Conservation (phyloP, 2,888 invertebrate species). For the Andrena flavipes region DNA sequence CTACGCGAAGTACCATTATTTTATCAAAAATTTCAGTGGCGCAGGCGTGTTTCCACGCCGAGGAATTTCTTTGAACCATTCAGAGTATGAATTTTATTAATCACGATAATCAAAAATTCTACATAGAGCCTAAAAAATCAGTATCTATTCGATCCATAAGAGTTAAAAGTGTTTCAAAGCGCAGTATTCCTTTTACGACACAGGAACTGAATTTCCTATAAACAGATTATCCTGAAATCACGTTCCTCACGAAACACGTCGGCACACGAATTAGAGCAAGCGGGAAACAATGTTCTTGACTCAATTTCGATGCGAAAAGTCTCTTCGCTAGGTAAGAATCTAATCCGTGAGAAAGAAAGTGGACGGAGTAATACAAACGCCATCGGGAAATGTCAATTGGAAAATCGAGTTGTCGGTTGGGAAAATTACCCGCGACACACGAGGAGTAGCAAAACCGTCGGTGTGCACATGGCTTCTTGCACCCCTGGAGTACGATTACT, state of each 20-base stretch:
- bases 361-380: constrained; percentile 9
- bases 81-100: no score
- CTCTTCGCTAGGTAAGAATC: neutral
- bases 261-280: neutral
- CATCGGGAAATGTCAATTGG: constrained; percentile 41
- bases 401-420: constrained; percentile 26
- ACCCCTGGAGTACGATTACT: constrained; percentile 29
- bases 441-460: constrained; percentile 27
- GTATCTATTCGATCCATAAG: no score
- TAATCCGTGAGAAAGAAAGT: neutral
- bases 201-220: neutral
- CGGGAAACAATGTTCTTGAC: neutral
- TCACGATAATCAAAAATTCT: no score
- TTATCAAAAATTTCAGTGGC: no score
- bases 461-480: constrained; percentile 6
- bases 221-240: neutral
- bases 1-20: no score
- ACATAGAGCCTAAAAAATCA: no score
- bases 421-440: constrained; percentile 40
- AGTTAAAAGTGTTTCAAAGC: no score
- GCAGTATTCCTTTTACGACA: neutral
- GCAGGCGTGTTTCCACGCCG: no score
- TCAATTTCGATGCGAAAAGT: neutral
- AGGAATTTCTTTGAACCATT: no score
- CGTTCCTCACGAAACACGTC: neutral